phyloP scores from a whole-genome alignment of 2,888 invertebrate species.

The Cryptocheilus praepositus region DNA sequence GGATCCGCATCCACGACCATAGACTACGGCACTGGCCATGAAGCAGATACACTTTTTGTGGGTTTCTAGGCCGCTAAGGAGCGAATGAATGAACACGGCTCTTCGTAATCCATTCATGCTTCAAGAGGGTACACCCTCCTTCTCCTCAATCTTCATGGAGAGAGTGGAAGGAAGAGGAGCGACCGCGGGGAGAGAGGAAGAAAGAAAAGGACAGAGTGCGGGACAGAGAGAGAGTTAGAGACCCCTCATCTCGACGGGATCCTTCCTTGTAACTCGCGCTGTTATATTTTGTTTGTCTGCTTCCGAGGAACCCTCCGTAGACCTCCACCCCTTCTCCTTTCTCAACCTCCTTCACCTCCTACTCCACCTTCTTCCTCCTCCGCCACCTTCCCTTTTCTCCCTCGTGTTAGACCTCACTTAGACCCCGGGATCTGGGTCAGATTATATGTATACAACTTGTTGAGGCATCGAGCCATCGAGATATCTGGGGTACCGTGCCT shows the following conservation, averaged over 20 bases:
- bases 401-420: constrained; percentile 66
- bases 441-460: constrained; percentile 68
- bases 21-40: constrained; percentile 50
- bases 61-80: constrained; percentile 72
- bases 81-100: constrained; percentile 72
- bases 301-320: constrained; percentile 58
- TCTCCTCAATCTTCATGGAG: constrained; percentile 15
- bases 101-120: constrained; percentile 73
- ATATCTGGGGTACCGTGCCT: constrained; percentile 42
- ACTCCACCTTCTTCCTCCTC: constrained; percentile 29
- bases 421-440: constrained; percentile 69
- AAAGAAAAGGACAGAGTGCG: constrained; percentile 11
- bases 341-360: constrained; percentile 20
- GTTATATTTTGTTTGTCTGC: constrained; percentile 71
- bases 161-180: constrained; percentile 18
- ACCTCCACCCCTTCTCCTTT: constrained; percentile 25
- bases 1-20: constrained; percentile 29
- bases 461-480: constrained; percentile 55
- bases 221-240: constrained; percentile 39
- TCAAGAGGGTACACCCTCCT: constrained; percentile 63
- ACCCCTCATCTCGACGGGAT: constrained; percentile 62
- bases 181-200: constrained; percentile 18
- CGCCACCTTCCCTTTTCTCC: constrained; percentile 53
- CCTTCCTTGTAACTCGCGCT: constrained; percentile 65
- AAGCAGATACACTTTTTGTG: constrained; percentile 68